phyloP scores from a whole-genome alignment of 2,888 invertebrate species.

The Microctonus aethiopoides region DNA sequence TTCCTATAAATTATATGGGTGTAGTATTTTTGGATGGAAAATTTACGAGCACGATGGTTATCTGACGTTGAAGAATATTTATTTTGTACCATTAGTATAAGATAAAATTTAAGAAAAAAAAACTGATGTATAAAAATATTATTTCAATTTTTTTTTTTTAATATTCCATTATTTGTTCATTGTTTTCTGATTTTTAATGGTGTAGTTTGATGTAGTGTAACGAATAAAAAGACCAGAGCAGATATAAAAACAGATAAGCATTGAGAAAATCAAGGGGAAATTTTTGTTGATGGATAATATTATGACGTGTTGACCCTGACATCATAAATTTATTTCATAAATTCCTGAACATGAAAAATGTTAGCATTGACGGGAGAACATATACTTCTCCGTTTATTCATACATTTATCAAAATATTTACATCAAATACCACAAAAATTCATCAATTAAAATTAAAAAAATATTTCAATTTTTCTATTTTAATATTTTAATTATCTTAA shows the following conservation, averaged over 20 bases:
- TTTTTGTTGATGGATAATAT: background rate
- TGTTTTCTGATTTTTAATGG: background rate
- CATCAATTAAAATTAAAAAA: background rate
- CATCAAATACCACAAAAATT: background rate
- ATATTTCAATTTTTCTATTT: too few species aligned
- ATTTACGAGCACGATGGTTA: background rate
- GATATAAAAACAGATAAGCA: background rate
- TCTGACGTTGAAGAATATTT: background rate
- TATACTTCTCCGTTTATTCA: background rate
- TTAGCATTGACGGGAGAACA: background rate
- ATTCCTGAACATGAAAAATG: background rate
- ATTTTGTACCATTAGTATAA: background rate
- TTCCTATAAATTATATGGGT: conserved; percentile 4
- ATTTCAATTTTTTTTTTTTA: background rate
- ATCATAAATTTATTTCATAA: background rate
- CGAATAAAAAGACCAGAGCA: background rate
- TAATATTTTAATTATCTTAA: too few species aligned
- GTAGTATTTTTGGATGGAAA: background rate
- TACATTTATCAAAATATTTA: background rate
- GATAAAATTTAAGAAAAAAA: background rate
- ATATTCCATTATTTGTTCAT: background rate
- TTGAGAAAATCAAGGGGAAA: background rate
- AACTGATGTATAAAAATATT: background rate
- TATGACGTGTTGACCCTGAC: background rate
- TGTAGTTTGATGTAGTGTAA: too few species aligned